Base-by-base conservation (phyloP, 1,140 invertebrate species). In the Mamestra configurata region DNA sequence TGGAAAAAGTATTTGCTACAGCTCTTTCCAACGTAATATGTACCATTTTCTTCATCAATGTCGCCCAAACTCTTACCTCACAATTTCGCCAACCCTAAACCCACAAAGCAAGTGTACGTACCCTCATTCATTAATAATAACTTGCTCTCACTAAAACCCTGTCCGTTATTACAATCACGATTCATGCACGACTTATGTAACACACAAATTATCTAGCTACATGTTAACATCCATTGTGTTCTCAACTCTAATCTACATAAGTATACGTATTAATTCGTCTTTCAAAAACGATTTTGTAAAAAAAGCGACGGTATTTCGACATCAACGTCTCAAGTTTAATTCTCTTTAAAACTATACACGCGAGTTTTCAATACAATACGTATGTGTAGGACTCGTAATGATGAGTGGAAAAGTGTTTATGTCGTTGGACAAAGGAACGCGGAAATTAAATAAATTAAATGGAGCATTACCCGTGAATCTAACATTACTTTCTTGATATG, bases 201-300 rank as follows among this genome's bases (percentile, higher is more conserved):
- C 87, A 84, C 49, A 90, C 86, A 92, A 93, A 94, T 93, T 93
- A 92, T 92, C 85, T 90, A 87, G 77, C 85, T 82, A 89, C 91
- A 91, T 91, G 90, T 91, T 93, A 92, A 90, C 89, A 84, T 89
- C 93, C 85, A 94, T 94, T 94, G 92, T 92, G 57, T 76, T 76
- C 22, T 89, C 80, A 87, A 81, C 89, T 86, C 87, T 90, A 92
- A 94, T 94, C 91, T 94, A 92, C 92, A 93, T 93, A 94, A 94
- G 91, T 94, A 92, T 92, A 91, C 90, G 92, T 93, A 94, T 94
- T 94, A 93, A 94, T 94, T 89, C 92, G 87, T 92, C 90, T 92
- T 92, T 90, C 90, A 92, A 93, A 93, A 94, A 88, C 87, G 89
- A 89, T 92, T 88, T 85, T 89, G 89, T 92, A 91, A 92, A 93